phyloP scores from a whole-genome alignment of 1,140 invertebrate species.

The Liolophura sinensis region DNA sequence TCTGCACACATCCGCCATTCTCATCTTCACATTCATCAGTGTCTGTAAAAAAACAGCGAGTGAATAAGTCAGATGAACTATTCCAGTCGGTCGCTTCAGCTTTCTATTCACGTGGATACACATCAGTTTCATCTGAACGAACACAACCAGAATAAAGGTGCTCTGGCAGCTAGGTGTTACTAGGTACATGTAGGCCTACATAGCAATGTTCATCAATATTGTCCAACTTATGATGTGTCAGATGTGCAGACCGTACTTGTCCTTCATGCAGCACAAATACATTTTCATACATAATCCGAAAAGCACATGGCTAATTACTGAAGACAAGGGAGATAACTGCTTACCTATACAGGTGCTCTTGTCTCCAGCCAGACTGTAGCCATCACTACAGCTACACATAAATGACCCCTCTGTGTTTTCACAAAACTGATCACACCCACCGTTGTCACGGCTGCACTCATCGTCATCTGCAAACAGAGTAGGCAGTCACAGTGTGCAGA shows the following conservation, averaged over 20 bases:
- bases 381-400: background rate
- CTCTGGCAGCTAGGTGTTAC: too few relatives aligned
- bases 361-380: background rate
- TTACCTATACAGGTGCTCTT: background rate
- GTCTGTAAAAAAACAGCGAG: background rate
- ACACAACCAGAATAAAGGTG: too few relatives aligned
- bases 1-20: conserved; percentile 22
- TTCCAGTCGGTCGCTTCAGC: too few relatives aligned
- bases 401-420: background rate
- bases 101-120: too few relatives aligned
- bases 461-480: conserved; percentile 25
- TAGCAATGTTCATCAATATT: too few relatives aligned
- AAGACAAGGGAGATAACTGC: background rate
- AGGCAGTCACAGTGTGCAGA: conserved; percentile 64
- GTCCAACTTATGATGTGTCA: too few relatives aligned
- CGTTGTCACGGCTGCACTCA: conserved; percentile 1
- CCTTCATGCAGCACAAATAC: too few relatives aligned
- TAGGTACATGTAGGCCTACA: too few relatives aligned
- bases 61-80: too few relatives aligned
- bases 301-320: background rate
- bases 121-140: too few relatives aligned
- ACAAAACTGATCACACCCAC: conserved; percentile 2
- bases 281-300: background rate
- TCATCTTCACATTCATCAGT: background rate
- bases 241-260: too few relatives aligned